These are phyloP conservation scores for Smittia aterrima DNA, from an alignment of 2,888 invertebrate species.

Conservation along the genomic window DNA sequence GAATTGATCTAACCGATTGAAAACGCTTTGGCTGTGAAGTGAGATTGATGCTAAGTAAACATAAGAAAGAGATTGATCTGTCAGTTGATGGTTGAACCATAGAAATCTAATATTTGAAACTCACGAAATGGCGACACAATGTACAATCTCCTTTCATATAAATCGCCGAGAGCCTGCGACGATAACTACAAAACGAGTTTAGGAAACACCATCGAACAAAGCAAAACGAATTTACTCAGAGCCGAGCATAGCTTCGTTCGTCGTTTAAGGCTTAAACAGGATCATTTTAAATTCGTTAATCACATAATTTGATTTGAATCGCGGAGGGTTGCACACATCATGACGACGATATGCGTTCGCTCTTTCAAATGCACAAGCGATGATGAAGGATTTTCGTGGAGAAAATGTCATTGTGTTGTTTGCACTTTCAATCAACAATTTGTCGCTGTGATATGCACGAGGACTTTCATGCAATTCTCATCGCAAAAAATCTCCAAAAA, in stretches of 20 bases:
- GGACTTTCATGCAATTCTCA: not conserved
- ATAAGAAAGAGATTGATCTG: too few species aligned
- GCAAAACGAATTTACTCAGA: too few species aligned
- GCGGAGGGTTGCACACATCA: not conserved
- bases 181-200: not conserved
- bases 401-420: conserved; percentile 24
- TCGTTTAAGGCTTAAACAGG: too few species aligned
- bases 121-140: too few species aligned
- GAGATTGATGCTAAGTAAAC: not conserved
- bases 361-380: conserved; percentile 7
- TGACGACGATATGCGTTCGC: not conserved
- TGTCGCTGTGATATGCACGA: not conserved
- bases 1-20: not conserved
- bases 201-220: not conserved
- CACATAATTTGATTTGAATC: conserved; percentile 33
- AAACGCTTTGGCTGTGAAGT: not conserved
- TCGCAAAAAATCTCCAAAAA: not conserved
- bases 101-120: too few species aligned
- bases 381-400: not conserved
- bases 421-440: conserved; percentile 41
- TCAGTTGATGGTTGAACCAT: too few species aligned
- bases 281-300: conserved; percentile 32
- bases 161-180: not conserved
- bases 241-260: too few species aligned
- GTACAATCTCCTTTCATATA: too few species aligned